phyloP scores from a whole-genome alignment of 2,888 invertebrate species.

The Stramonita haemastoma region DNA sequence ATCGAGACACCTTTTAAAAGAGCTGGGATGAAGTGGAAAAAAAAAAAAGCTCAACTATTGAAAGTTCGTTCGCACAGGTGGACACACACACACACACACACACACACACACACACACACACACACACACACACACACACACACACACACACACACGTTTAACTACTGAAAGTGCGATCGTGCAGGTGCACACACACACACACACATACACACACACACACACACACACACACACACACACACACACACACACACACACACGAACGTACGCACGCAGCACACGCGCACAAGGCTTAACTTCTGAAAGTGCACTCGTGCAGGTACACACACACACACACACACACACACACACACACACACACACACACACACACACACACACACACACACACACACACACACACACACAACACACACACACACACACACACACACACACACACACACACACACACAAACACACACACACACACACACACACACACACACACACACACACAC shows the following conservation, averaged over 20 bases:
- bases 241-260: neutral
- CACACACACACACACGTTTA: neutral
- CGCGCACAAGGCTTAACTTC: neutral
- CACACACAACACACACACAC: neutral
- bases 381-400: neutral
- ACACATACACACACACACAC: slow-evolving; percentile 9
- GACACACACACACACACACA: neutral
- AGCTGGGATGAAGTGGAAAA: no score
- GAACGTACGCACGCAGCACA: neutral
- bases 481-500: neutral
- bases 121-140: neutral
- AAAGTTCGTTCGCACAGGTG: no score
- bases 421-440: neutral
- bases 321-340: neutral
- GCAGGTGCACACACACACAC: neutral
- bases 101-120: no score
- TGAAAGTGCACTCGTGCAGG: no score
- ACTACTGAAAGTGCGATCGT: no score
- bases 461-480: neutral
- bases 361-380: no score
- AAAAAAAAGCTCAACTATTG: no score
- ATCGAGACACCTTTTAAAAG: no score
- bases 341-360: neutral
- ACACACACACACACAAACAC: neutral
- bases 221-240: neutral